Conservation (phyloP, 2,113 vertebrate species). For the Eudyptes chrysolophus region DNA sequence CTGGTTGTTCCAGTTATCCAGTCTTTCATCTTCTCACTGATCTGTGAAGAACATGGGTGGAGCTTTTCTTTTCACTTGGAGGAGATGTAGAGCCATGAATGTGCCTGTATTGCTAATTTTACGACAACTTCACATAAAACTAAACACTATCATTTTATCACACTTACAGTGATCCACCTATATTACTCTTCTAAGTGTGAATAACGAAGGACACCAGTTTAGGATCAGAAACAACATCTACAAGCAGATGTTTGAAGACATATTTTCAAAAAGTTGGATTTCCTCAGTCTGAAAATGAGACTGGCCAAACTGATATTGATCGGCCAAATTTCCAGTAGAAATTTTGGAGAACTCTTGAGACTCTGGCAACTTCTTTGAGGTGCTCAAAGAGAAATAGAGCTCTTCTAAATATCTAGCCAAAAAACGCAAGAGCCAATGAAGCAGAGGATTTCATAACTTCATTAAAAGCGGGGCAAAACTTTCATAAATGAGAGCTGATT, state of each 20-base stretch:
- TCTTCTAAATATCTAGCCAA: neutral
- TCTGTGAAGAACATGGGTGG: neutral
- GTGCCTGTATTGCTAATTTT: neutral
- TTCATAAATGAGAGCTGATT: neutral
- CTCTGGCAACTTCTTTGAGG: neutral
- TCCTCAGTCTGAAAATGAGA: neutral
- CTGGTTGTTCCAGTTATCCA: neutral
- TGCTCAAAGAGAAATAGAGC: neutral
- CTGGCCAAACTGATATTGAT: neutral
- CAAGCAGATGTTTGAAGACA: neutral
- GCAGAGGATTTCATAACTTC: neutral
- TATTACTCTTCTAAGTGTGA: neutral
- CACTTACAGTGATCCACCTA: neutral
- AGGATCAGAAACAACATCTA: neutral
- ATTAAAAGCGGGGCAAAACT: neutral
- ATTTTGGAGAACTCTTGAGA: neutral
- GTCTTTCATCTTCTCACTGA: neutral
- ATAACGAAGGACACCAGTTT: neutral
- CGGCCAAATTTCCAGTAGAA: neutral
- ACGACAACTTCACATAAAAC: fast-evolving
- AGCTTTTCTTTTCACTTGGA: neutral
- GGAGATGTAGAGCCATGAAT: neutral
- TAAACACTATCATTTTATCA: neutral
- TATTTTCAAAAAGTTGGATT: neutral
- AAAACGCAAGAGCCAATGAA: neutral